These are phyloP conservation scores for Lucilia sericata DNA, from an alignment of 1,140 invertebrate genomes.

Conservation along the genomic window DNA sequence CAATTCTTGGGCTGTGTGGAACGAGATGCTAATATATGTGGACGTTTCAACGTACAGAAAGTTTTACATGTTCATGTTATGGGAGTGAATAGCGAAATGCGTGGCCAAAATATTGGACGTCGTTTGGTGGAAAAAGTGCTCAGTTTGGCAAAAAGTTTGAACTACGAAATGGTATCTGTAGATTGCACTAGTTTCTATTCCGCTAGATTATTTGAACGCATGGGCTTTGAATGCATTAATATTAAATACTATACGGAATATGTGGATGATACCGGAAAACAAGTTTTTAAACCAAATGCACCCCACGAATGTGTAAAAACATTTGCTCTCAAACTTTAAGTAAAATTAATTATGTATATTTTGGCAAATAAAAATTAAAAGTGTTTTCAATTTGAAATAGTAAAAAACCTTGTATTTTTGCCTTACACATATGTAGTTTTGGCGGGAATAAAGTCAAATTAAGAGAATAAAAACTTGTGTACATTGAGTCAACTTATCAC, in stretches of 20 bases:
- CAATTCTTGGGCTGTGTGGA: conserved; percentile 46
- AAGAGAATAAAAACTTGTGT: too few relatives aligned
- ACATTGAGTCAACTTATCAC: too few relatives aligned
- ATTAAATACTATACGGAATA: conserved; percentile 46
- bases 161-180: conserved; percentile 42
- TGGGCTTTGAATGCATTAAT: conserved; percentile 48
- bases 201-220: conserved; percentile 45
- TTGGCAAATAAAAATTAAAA: too few relatives aligned
- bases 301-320: conserved; percentile 48
- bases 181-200: conserved; percentile 50
- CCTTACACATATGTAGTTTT: too few relatives aligned
- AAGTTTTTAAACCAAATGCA: conserved; percentile 43
- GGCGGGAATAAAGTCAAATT: too few relatives aligned
- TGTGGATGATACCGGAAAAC: conserved; percentile 42
- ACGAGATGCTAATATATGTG: conserved; percentile 47
- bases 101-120: conserved; percentile 46
- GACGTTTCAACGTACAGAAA: conserved; percentile 38
- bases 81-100: conserved; percentile 33
- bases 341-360: background rate
- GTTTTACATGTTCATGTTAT: conserved; percentile 49
- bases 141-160: conserved; percentile 21
- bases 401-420: too few relatives aligned
- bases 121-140: conserved; percentile 43
- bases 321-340: conserved; percentile 21
- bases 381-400: too few relatives aligned